phyloP scores from a whole-genome alignment of 2,113 vertebrate genomes.

The Saimiri boliviensis region DNA sequence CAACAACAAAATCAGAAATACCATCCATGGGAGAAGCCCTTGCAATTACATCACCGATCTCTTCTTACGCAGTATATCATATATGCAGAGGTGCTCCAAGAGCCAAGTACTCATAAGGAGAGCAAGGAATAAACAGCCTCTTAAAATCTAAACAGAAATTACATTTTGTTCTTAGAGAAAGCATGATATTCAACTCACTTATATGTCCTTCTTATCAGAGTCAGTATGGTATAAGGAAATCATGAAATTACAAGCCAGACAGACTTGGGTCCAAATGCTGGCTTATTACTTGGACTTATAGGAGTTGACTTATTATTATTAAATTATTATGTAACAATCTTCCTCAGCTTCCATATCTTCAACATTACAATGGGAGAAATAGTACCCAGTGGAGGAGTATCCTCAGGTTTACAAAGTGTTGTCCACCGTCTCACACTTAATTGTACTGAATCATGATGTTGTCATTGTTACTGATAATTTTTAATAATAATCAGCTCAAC shows the following conservation, averaged over 20 bases:
- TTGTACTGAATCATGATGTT: background rate
- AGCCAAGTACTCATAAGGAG: background rate
- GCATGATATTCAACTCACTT: background rate
- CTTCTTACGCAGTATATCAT: background rate
- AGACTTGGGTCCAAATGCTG: background rate
- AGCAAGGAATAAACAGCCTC: background rate
- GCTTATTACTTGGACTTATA: too few relatives aligned
- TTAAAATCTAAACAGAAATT: conserved; percentile 17
- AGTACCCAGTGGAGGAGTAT: background rate
- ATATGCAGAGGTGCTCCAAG: background rate
- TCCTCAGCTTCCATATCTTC: background rate
- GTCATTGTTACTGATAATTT: background rate
- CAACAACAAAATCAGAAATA: conserved; percentile 33
- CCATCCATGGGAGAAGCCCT: background rate
- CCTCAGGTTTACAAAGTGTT: background rate
- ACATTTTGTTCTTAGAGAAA: conserved; percentile 7
- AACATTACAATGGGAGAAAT: background rate
- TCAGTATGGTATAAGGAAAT: background rate
- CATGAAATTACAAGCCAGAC: background rate
- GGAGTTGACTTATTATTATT: background rate
- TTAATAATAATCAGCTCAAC: background rate
- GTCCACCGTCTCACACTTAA: background rate
- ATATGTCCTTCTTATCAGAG: background rate
- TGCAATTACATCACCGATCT: background rate
- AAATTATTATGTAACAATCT: background rate